Percentiles rank a stretch among this genome's conserved stretches.
Conservation (phyloP, 2,113 vertebrate species). For the Chroicocephalus ridibundus region DNA sequence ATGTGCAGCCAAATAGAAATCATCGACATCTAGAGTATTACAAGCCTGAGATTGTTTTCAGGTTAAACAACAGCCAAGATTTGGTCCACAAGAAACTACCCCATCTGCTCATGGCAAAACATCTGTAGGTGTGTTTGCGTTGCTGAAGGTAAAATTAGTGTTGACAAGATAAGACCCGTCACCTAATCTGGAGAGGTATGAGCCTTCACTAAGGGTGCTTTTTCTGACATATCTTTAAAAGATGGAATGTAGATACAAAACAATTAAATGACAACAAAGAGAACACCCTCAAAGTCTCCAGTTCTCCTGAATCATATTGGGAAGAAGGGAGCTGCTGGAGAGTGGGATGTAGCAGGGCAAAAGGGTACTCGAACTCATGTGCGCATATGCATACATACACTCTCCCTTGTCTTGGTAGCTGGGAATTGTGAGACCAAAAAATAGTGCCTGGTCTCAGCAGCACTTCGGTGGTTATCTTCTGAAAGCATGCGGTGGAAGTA, state of each 20-base stretch:
- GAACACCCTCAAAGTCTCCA: neutral
- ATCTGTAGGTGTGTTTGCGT: neutral
- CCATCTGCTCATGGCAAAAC: neutral
- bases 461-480: neutral
- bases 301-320: neutral
- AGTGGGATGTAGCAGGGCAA: neutral
- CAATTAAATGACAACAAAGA: neutral
- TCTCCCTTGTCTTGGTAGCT: neutral
- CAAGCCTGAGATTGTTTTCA: neutral
- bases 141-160: neutral
- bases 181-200: neutral
- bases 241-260: neutral
- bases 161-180: neutral
- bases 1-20: neutral
- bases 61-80: neutral
- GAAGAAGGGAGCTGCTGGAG: neutral
- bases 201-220: neutral
- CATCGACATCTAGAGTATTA: neutral
- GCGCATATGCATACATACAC: rapidly evolving
- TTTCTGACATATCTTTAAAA: neutral
- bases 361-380: neutral
- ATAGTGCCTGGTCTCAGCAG: neutral
- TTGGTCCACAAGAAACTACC: neutral
- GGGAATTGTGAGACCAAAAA: neutral
- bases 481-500: neutral